These are phyloP conservation scores for Morelia viridis DNA, from an alignment of 2,797 vertebrate species.

Conservation along the genomic window DNA sequence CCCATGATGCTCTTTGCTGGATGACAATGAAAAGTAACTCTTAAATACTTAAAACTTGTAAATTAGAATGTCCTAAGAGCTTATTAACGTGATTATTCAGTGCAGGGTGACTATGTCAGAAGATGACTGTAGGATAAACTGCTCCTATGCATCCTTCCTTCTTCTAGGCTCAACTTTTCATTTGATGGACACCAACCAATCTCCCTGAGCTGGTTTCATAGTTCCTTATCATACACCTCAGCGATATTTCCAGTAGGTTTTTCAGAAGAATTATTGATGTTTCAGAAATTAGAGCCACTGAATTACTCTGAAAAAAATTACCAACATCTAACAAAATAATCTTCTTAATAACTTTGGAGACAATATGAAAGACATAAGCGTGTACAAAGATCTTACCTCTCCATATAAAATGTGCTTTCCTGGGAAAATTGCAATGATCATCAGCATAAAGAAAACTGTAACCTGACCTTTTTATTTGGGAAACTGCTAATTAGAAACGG, in stretches of 20 bases:
- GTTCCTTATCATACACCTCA: too few relatives aligned
- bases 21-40: too few relatives aligned
- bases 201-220: too few relatives aligned
- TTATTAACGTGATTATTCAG: not conserved
- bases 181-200: not conserved
- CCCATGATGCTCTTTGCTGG: not conserved
- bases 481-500: rapidly evolving
- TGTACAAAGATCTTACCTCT: not conserved
- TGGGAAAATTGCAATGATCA: constrained; percentile 9
- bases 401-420: not conserved
- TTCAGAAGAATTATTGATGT: not conserved
- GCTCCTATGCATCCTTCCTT: not conserved
- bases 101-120: not conserved
- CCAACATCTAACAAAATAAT: not conserved
- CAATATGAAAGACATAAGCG: not conserved
- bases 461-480: not conserved
- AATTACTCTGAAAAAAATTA: not conserved
- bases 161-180: not conserved
- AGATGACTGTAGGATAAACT: not conserved
- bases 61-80: not conserved
- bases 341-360: not conserved
- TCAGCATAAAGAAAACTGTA: not conserved
- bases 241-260: not conserved
- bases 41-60: not conserved
- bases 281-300: not conserved